phyloP scores from a whole-genome alignment of 2,888 invertebrate genomes.

The Drosophila kambysellisi region DNA sequence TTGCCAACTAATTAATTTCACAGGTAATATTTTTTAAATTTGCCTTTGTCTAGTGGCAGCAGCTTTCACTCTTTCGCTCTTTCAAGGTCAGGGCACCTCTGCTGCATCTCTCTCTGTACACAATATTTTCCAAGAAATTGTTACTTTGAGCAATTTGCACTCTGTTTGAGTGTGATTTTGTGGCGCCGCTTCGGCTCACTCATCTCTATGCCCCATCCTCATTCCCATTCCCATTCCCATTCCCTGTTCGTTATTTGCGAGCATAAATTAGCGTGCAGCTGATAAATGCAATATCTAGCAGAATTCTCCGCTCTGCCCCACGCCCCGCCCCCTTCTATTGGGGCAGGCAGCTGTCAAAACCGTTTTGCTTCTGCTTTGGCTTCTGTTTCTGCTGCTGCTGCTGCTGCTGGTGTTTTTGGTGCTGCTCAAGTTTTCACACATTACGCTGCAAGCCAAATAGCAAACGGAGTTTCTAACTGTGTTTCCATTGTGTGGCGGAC shows the following conservation, averaged over 20 bases:
- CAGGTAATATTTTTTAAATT: neutral
- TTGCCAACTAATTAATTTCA: neutral
- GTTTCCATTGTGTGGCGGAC: slow-evolving; percentile 15
- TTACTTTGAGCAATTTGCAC: slow-evolving; percentile 54
- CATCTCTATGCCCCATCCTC: slow-evolving; percentile 14
- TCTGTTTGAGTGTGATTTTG: neutral
- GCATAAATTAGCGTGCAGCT: slow-evolving; percentile 75
- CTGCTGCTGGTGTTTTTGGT: slow-evolving; percentile 6
- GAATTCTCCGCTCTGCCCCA: slow-evolving; percentile 1
- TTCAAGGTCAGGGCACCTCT: slow-evolving; percentile 23
- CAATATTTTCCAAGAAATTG: slow-evolving; percentile 50
- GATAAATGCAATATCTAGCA: slow-evolving; percentile 49
- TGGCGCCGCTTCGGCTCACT: slow-evolving; percentile 51
- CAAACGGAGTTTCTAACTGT: slow-evolving; percentile 57
- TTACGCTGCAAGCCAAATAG: slow-evolving; percentile 66
- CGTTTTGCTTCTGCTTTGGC: slow-evolving; percentile 45
- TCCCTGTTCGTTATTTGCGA: slow-evolving; percentile 30
- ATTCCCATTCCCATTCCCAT: neutral
- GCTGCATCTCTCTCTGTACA: slow-evolving; percentile 26
- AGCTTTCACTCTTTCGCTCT: neutral
- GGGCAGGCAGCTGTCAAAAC: slow-evolving; percentile 72
- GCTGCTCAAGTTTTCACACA: slow-evolving; percentile 66
- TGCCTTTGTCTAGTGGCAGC: neutral
- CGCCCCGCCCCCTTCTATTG: neutral
- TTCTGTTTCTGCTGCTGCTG: slow-evolving; percentile 7